Percentiles rank a stretch among this genome's conserved stretches.
Evolutionary conservation across 1,140 invertebrate genomes (phyloP).

Genomic region (Drosophila chauvacae): DNA sequence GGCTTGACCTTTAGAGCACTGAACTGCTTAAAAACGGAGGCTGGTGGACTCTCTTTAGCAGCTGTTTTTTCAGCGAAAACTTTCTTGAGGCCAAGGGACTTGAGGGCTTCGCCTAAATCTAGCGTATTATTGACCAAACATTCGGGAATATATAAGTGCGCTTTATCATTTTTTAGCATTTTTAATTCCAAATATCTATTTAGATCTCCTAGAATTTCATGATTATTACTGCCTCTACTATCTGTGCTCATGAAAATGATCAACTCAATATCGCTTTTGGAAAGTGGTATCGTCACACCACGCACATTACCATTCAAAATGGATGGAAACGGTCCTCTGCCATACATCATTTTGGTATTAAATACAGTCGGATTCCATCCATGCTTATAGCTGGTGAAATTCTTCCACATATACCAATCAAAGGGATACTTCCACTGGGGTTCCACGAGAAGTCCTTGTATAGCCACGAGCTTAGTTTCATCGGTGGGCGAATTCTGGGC

Average conservation of each 20-base stretch:
- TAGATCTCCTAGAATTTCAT: slow-evolving; percentile 3
- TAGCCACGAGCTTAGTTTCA: slow-evolving; percentile 1
- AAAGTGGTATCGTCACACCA: slow-evolving; percentile 22
- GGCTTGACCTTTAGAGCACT: not conserved
- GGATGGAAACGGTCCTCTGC: not conserved
- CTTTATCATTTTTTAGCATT: not conserved
- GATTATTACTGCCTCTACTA: not conserved
- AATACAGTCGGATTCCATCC: no score
- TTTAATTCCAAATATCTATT: not conserved
- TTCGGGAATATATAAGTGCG: slow-evolving; percentile 23
- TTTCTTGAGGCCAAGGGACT: not conserved
- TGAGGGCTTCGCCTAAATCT: not conserved
- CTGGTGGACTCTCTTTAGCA: rapidly evolving
- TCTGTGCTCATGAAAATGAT: not conserved
- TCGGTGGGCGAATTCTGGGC: not conserved
- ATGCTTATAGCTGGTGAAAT: not conserved
- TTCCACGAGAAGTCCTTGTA: not conserved
- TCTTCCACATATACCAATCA: not conserved
- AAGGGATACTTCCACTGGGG: not conserved
- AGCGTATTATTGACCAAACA: not conserved
- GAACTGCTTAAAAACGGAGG: slow-evolving; percentile 5
- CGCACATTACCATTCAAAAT: not conserved
- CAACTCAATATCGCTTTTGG: slow-evolving; percentile 5
- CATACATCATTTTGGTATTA: slow-evolving; percentile 18
- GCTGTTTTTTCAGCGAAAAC: not conserved